phyloP scores from a whole-genome alignment of 2,797 vertebrate species.

The Sebastes cheni region DNA sequence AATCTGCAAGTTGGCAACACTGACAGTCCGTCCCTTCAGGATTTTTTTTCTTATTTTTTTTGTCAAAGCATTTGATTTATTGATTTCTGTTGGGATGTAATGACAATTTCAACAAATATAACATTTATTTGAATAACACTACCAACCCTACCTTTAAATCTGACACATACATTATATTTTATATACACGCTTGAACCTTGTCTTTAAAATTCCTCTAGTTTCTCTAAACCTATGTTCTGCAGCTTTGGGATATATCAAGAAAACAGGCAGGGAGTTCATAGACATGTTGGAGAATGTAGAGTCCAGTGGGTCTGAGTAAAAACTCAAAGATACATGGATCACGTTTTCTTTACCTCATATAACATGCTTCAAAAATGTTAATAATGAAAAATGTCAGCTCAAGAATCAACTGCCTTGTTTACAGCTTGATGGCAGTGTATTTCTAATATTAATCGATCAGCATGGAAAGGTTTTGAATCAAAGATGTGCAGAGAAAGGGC shows the following conservation, averaged over 20 bases:
- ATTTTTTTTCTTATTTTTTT: rapidly evolving
- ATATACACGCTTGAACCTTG: background rate
- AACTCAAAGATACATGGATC: background rate
- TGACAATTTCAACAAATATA: no score
- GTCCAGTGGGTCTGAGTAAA: background rate
- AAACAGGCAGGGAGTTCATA: background rate
- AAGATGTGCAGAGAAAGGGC: background rate
- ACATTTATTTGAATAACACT: no score
- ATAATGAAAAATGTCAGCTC: background rate
- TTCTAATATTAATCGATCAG: background rate
- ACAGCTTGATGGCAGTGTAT: background rate
- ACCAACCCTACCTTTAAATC: background rate
- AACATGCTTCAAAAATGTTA: background rate
- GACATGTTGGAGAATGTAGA: background rate
- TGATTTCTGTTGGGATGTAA: no score
- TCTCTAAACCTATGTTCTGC: background rate
- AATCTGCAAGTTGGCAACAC: background rate
- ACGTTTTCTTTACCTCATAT: background rate
- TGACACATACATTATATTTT: background rate
- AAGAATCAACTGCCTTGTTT: background rate
- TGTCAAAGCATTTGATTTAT: no score
- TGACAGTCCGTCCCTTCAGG: background rate
- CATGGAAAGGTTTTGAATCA: background rate
- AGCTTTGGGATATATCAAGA: background rate
- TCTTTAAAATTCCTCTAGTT: background rate